These are phyloP conservation scores for Callipepla californica DNA, from an alignment of 2,113 vertebrate genomes.

Conservation along the genomic window DNA sequence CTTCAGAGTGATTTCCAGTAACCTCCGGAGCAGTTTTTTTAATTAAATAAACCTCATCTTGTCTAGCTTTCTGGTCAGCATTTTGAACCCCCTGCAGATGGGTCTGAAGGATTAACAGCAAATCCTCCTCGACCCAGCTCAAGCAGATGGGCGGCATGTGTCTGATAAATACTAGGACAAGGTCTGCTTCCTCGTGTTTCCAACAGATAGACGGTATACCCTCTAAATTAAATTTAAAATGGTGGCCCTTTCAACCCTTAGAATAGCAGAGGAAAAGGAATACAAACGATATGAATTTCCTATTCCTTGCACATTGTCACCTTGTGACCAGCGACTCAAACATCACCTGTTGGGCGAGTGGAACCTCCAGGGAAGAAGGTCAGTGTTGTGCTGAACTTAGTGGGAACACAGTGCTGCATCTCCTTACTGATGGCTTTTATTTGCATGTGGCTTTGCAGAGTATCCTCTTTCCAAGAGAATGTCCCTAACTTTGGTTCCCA, in stretches of 20 bases:
- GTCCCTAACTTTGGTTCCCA: not conserved
- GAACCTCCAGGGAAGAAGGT: constrained; percentile 59
- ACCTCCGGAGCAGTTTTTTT: constrained; percentile 85
- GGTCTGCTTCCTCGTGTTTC: constrained; percentile 83
- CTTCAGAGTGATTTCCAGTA: constrained; percentile 83
- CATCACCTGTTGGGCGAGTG: constrained; percentile 74
- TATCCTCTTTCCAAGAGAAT: constrained; percentile 27
- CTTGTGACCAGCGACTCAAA: constrained; percentile 61
- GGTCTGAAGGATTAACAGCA: constrained; percentile 93
- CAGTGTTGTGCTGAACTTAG: not conserved
- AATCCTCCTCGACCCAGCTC: constrained; percentile 88
- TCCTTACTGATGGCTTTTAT: constrained; percentile 8
- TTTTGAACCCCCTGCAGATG: constrained; percentile 93
- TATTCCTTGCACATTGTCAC: constrained; percentile 74
- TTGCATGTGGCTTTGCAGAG: constrained; percentile 39
- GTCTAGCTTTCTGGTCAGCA: constrained; percentile 94
- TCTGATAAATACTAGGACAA: constrained; percentile 86
- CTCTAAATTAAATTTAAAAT: constrained; percentile 86
- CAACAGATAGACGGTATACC: constrained; percentile 82
- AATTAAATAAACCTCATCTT: constrained; percentile 90
- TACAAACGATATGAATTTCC: constrained; percentile 82
- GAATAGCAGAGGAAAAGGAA: constrained; percentile 76
- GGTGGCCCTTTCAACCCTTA: constrained; percentile 79
- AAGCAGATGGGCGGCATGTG: constrained; percentile 95
- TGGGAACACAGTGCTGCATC: not conserved